Base-by-base conservation (phyloP, 1,140 invertebrate genomes). In the Heliconius melpomene region DNA sequence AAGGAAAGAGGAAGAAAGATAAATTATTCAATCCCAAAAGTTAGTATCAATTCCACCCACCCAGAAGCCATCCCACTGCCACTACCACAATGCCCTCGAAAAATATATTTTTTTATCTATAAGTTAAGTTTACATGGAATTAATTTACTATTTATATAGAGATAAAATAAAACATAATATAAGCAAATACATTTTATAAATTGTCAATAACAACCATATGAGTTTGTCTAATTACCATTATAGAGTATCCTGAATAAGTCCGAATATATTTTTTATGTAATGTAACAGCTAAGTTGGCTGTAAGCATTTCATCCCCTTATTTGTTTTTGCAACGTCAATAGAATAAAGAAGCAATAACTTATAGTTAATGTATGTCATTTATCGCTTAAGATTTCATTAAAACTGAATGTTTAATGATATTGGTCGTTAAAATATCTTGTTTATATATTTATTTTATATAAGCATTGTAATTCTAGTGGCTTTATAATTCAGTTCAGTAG, bases 331-430 rank as follows among this genome's bases (percentile, higher is more conserved):
- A 26, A 66, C 23, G 29, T 66, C 6, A 66, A 66, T 26, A 66
- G 11, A 6, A 66, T 23, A 66, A 66, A 66, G 23, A 9, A 66
- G 26, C 23, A 66, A 26, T 66, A 16, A 26, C 1, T 66, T 66
- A 66, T 66, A 23, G 60, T 66, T 66, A 66, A 26, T 66, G n/a
- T 66, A 29, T 29, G 11, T 66, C 11, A 66, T 66, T 66, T 66
- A 66, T 66, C 23, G 9, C 26, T 66, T 29, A 23, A 23, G 9
- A 29, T 66, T 57, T 26, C 3, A 66, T 66, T 66, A 26, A 66
- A 66, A 57, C 0, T 23, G 54, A 57, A n/a, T 57, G n/a, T 5
- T 57, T 57, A 57, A 23, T 52, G 3, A 23, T 57, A 57, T 8
- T 57, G 8, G 3, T 11, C 54, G 54, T 52, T 52, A 18, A 52